Evolutionary conservation across 2,797 vertebrate genomes (phyloP).

Genomic region (Oreonectes daqikongensis): DNA sequence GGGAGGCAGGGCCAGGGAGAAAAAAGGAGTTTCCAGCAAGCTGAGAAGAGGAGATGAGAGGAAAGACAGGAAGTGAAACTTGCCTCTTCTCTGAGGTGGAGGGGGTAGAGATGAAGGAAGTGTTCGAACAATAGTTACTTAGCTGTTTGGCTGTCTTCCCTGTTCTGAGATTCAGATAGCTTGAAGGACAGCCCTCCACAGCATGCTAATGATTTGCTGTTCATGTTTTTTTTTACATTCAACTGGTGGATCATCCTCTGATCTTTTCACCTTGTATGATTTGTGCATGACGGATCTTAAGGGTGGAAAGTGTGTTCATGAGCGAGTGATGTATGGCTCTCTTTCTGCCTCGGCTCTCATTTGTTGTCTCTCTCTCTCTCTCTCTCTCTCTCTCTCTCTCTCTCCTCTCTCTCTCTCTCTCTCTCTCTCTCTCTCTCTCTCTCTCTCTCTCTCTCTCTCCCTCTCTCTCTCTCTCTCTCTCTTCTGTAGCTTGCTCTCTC

Average conservation of each 20-base stretch:
- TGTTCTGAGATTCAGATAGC: background rate
- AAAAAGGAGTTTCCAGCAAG: conserved; percentile 54
- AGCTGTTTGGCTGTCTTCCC: conserved; percentile 49
- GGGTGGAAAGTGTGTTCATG: conserved; percentile 45
- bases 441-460: no score
- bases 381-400: conserved; percentile 43
- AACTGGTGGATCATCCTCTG: background rate
- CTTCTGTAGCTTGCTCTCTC: conserved; percentile 38
- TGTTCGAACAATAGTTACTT: conserved; percentile 70
- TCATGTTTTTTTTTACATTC: background rate
- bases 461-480: conserved; percentile 41
- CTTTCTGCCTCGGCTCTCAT: conserved; percentile 31
- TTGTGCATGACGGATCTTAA: background rate
- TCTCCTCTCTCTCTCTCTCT: conserved; percentile 61
- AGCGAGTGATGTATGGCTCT: conserved; percentile 47
- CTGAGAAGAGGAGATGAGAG: conserved; percentile 63
- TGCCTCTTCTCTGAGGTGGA: conserved; percentile 68
- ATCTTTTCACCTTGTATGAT: background rate
- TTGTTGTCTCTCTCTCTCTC: no score
- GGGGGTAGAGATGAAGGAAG: conserved; percentile 84
- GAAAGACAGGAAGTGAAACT: conserved; percentile 75
- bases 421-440: no score
- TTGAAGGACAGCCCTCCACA: background rate
- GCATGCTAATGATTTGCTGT: background rate
- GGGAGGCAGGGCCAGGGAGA: conserved; percentile 67